A percentile compares a stretch with the other conserved stretches of the same genome.
These are phyloP conservation scores for Fregetta grallaria DNA, from an alignment of 2,113 vertebrate species.

Conservation along the genomic window DNA sequence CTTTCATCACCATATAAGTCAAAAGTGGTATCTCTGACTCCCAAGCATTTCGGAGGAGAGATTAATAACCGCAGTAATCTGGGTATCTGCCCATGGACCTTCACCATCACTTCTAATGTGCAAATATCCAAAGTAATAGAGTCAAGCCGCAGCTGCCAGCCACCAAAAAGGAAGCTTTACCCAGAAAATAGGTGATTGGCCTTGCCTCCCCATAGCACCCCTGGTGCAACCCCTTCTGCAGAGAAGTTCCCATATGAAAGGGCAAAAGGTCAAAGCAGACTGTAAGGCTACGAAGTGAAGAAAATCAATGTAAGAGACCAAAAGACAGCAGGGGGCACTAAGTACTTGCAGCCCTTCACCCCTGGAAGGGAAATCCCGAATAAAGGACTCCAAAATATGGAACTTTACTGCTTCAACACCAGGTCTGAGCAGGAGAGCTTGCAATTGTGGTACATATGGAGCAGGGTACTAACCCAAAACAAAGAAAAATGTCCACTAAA, in stretches of 20 bases:
- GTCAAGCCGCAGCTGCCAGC: not conserved
- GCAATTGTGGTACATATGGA: not conserved
- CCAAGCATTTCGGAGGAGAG: not conserved
- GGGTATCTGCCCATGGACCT: not conserved
- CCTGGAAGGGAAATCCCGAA: not conserved
- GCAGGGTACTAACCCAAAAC: not conserved
- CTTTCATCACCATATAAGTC: not conserved
- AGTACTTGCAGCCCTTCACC: not conserved
- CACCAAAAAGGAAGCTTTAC: not conserved
- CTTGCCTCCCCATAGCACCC: not conserved
- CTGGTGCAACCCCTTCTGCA: accelerated
- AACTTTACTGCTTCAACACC: not conserved
- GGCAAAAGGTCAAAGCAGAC: not conserved
- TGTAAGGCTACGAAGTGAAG: not conserved
- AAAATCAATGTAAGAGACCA: not conserved
- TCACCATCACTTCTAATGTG: not conserved
- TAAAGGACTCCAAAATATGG: not conserved
- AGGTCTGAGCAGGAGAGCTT: not conserved
- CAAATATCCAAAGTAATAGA: not conserved
- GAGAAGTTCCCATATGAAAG: not conserved
- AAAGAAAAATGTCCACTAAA: not conserved
- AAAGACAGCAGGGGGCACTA: constrained; percentile 3
- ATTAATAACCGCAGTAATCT: not conserved
- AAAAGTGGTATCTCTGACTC: not conserved
- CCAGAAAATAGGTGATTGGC: not conserved